Conservation (phyloP, 2,888 invertebrate genomes). For the Idaea aversata region DNA sequence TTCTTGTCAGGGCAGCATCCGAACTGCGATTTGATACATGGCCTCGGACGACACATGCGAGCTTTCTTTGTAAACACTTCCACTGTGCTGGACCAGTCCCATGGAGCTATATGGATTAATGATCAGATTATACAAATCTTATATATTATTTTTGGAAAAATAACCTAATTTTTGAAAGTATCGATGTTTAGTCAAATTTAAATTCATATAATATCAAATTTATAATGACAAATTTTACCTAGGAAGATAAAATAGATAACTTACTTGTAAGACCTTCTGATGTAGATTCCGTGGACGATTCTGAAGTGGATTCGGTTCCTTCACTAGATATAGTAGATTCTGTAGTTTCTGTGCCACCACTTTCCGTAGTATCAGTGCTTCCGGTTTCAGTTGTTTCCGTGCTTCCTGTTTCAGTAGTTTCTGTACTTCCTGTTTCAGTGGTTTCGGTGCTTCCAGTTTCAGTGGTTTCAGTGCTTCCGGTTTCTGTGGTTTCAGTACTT, state of each 20-base stretch:
- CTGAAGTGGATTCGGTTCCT: conserved; percentile 13
- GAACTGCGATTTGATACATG: conserved; percentile 83
- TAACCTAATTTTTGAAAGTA: too few relatives aligned
- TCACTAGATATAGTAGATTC: conserved; percentile 18
- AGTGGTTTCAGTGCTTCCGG: conserved; percentile 23
- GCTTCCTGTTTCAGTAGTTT: conserved; percentile 13
- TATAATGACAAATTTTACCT: too few relatives aligned
- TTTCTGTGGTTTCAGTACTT: conserved; percentile 22
- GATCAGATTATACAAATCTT: not conserved
- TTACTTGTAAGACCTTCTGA: conserved; percentile 15
- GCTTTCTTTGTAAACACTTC: conserved; percentile 70
- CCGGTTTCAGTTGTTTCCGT: conserved; percentile 11
- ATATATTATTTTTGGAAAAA: too few relatives aligned
- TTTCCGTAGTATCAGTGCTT: conserved; percentile 8
- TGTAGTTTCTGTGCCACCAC: conserved; percentile 11
- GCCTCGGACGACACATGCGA: conserved; percentile 79
- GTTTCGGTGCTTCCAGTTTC: conserved; percentile 21
- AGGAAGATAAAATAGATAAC: not conserved
- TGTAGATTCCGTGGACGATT: conserved; percentile 11
- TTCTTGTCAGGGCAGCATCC: conserved; percentile 93
- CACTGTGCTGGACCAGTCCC: conserved; percentile 79
- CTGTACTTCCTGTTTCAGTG: conserved; percentile 14
- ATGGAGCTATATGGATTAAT: conserved; percentile 50
- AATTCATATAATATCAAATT: too few relatives aligned
- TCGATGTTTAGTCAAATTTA: too few relatives aligned